Percentiles rank a stretch among this genome's conserved stretches.
Conservation (phyloP, 2,113 vertebrate genomes). For the Malurus alboscapulatus region DNA sequence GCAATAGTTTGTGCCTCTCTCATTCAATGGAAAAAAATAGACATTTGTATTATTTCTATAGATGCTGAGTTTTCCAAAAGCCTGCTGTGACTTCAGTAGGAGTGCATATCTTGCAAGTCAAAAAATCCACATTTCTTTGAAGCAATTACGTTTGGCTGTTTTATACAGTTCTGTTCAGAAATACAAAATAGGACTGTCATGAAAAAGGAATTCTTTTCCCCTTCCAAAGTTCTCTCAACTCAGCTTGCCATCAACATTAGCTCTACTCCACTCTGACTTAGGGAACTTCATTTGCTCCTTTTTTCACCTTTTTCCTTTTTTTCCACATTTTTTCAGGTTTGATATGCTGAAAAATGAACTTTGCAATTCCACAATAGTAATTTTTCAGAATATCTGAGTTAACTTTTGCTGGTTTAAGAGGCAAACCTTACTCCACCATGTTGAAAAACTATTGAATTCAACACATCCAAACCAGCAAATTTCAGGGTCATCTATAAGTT, state of each 20-base stretch:
- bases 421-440: not conserved
- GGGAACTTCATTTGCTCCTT: not conserved
- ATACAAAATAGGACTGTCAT: not conserved
- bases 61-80: not conserved
- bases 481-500: not conserved
- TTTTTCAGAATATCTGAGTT: not conserved
- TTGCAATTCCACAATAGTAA: not conserved
- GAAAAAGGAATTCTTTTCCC: not conserved
- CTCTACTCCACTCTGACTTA: not conserved
- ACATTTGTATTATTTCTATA: not conserved
- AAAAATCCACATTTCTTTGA: not conserved
- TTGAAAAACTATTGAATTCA: not conserved
- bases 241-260: not conserved
- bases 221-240: not conserved
- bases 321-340: not conserved
- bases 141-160: not conserved
- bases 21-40: not conserved
- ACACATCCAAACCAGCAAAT: not conserved
- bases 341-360: not conserved
- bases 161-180: not conserved
- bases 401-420: not conserved
- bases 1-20: not conserved
- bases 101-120: not conserved
- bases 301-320: not conserved
- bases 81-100: not conserved